Percentiles rank a stretch among this genome's conserved stretches.
phyloP scores from a whole-genome alignment of 1,140 invertebrate species.

The Drosophila nasuta region DNA sequence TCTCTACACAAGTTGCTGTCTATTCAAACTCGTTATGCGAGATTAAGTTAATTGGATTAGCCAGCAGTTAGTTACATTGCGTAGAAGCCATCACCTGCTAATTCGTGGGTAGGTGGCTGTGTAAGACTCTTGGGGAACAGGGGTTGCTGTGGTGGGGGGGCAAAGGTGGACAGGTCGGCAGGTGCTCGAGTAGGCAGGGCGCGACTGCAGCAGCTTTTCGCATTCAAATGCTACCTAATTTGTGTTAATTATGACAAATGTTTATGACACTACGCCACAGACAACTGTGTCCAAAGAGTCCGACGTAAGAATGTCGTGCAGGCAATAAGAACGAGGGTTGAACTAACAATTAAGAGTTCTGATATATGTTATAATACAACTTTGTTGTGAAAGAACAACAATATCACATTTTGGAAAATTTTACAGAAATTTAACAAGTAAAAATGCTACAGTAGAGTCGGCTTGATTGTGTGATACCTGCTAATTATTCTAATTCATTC shows the following conservation, averaged over 20 bases:
- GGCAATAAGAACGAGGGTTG: slow-evolving; percentile 20
- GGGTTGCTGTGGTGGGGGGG: not conserved
- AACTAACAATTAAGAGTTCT: not conserved
- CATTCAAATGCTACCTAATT: slow-evolving; percentile 47
- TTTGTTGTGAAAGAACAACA: no score
- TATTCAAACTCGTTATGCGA: slow-evolving; percentile 46
- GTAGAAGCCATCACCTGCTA: slow-evolving; percentile 29
- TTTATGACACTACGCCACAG: slow-evolving; percentile 25
- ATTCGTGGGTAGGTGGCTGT: slow-evolving; percentile 5
- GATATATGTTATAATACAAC: no score
- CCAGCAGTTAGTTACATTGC: slow-evolving; percentile 32
- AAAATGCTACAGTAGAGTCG: no score
- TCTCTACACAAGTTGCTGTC: slow-evolving; percentile 17
- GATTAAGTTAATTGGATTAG: slow-evolving; percentile 56
- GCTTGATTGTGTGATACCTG: no score
- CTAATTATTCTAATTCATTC: no score
- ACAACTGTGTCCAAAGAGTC: slow-evolving; percentile 9
- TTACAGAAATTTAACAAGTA: no score
- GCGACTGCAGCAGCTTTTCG: slow-evolving; percentile 19
- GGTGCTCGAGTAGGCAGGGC: slow-evolving; percentile 20
- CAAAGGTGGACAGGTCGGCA: not conserved
- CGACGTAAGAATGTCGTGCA: not conserved
- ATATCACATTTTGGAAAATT: no score
- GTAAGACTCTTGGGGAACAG: not conserved
- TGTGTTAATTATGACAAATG: slow-evolving; percentile 52